Evolutionary conservation across 2,113 vertebrate species (phyloP), one percentile per base, ranked within the genome.

Genomic region (Ceuthmochares aereus): DNA sequence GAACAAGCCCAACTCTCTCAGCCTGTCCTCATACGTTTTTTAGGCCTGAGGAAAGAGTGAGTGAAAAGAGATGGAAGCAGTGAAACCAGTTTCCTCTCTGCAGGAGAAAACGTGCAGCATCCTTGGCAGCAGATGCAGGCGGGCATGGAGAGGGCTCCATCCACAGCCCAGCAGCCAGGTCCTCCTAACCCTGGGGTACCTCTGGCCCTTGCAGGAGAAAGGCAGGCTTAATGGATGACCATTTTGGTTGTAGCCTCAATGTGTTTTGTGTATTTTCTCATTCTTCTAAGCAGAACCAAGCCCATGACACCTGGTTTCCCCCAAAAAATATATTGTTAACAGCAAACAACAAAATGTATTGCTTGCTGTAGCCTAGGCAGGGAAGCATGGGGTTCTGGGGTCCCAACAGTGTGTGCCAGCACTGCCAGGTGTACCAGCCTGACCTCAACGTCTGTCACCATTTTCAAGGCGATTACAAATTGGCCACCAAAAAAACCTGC

Each of bases 401-500:
- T 89, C 52, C 58, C 7, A 3, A 15, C 2, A 8, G 73, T 75
- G 73, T 66, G 34, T 2, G 0, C 30, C 60, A 32, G n/a, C 3
- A 1, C 89, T 87, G 82, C 67, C 92, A 75, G 84, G 29, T 32
- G 1, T 13, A 30, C 30, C 2, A 3, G 43, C 58, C 81, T 62
- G 81, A 95, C 93, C 91, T 76, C 95, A 66, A 26, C 83, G 47
- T 97, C 98, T 98, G 97, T 97, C 97, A 97, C 97, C 97, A 75
- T 97, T 97, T 95, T 89, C 94, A 95, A 97, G 96, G 97, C 90
- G 4, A 96, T 93, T 97, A 96, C 4, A 15, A 98, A 79, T 96
- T 95, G 97, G 97, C 96, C 97, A 97, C 96, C 96, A 96, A 93
- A 96, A 97, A 97, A 97, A 96, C 90, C 90, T 96, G 97, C 97